Percentiles rank a stretch among this genome's conserved stretches.
Evolutionary conservation across 2,113 vertebrate genomes (phyloP).

Genomic region (Urocynchramus pylzowi): DNA sequence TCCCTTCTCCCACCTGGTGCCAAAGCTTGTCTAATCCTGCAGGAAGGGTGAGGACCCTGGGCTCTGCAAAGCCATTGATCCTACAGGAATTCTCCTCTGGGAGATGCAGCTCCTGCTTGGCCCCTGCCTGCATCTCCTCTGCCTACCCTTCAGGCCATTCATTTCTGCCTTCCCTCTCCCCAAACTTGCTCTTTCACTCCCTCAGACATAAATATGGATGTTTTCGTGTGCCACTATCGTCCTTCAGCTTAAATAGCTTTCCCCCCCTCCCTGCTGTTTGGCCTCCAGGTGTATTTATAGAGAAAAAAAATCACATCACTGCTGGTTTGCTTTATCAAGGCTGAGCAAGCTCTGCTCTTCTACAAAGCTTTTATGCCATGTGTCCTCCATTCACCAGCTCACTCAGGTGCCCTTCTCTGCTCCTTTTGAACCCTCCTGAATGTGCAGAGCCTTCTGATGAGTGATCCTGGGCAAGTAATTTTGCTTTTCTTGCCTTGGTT

Average conservation of each 20-base stretch:
- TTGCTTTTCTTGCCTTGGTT: neutral
- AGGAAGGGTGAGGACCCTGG: neutral
- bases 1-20: neutral
- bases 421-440: neutral
- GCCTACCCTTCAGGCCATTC: neutral
- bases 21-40: neutral
- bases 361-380: neutral
- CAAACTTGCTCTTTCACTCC: neutral
- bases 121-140: neutral
- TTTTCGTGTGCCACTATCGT: neutral
- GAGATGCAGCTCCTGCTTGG: neutral
- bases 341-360: neutral
- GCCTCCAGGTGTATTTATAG: conserved; percentile 23
- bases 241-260: conserved; percentile 21
- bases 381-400: neutral
- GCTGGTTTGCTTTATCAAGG: neutral
- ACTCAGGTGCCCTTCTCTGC: neutral
- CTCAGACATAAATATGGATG: neutral
- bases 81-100: neutral
- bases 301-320: neutral
- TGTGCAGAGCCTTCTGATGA: neutral
- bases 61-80: neutral
- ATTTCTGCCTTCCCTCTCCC: neutral
- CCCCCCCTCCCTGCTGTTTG: neutral
- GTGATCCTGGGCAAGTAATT: neutral